Base-by-base conservation (phyloP, 2,797 vertebrate species). In the Acanthurus leucopareius region DNA sequence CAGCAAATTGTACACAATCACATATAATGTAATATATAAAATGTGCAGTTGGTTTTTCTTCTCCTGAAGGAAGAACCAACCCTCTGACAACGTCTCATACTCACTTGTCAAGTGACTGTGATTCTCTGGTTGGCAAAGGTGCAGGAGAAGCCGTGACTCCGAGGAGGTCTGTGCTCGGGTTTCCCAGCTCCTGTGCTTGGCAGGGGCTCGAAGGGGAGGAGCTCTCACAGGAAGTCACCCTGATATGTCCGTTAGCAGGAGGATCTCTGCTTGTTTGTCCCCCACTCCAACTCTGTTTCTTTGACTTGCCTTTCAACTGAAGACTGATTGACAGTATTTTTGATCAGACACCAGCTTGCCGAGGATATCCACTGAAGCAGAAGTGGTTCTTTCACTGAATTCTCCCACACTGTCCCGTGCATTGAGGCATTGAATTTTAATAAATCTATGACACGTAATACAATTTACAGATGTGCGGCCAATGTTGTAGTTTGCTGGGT, bases 1-100 rank as follows among this genome's bases (percentile, higher is more conserved):
- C 93, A 91, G 92, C 92, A 93, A 95, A 90, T 91, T 92, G 89
- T 93, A 95, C 93, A 94, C 91, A 93, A 95, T 93, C 93, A 94
- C 92, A 89, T 91, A 88, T 88, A 93, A 94, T 93, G 91, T 93
- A 89, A 91, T 94, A 94, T 94, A 94, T 91, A 94, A 95, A 94
- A 94, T 92, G 93, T 93, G 88, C 88, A 75, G 85, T 88, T 90
- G 87, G 80, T 75, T 86, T 82, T 74, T 82, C 76, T 88, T 84
- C 85, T 82, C 89, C 79, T 83, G 82, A 86, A 84, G 83, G 77
- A 89, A 90, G 88, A 89, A 84, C 84, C 90, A 87, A 90, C 83
- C 79, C 75, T 88, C 80, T 73, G 71, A 82, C 60, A 89, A 73
- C 62, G 85, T 93, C 88, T 89, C 83, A 82, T 76, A 65, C 89